Evolutionary conservation across 2,797 vertebrate species (phyloP), one percentile per base, ranked within the genome.

Genomic region (Gambusia yucatana): DNA sequence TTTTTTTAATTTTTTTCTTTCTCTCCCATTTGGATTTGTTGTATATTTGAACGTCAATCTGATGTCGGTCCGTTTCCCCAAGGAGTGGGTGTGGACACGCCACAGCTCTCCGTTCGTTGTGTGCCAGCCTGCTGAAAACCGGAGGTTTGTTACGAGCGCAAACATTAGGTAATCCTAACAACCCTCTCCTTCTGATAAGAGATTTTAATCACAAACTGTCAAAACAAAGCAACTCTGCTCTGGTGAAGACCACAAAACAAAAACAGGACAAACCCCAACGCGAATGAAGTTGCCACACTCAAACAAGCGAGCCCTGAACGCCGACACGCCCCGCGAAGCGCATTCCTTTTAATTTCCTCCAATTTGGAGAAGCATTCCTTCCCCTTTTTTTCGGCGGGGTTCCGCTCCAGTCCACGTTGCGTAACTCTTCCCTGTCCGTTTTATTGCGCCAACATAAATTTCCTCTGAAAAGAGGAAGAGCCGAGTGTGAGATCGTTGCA

Each of bases 301-400:
- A 52, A 50, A 6, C 33, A 57, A 28, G 9, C 30, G 4, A 44
- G 14, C 44, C 17, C 71, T 1, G 39, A 73, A 74, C 17, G 30
- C 48, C 0, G 36, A 78, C 88, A 81, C 85, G n/a, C 86, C 85
- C 87, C 52, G 47, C 33, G 0, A 52, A 13, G 28, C n/a, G 3
- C 89, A 87, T 88, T 90, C 82, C 81, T 88, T 80, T 85, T 1
- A 47, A 72, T 84, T 84, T 86, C 65, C 57, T 72, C 73, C 73
- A 4, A 77, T 90, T 80, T 67, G 17, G 73, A 63, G 85, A 91
- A 88, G 84, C 85, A 17, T 57, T 1, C 11, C 83, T 91, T 91
- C 89, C 85, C 57, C 33, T 33, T 63, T 69, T 75, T 90, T 86
- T 20, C 76, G 77, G 52, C 39, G 2, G 2, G 20, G 46, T 75